Conservation (phyloP, 2,113 vertebrate species). For the Myotis davidii region DNA sequence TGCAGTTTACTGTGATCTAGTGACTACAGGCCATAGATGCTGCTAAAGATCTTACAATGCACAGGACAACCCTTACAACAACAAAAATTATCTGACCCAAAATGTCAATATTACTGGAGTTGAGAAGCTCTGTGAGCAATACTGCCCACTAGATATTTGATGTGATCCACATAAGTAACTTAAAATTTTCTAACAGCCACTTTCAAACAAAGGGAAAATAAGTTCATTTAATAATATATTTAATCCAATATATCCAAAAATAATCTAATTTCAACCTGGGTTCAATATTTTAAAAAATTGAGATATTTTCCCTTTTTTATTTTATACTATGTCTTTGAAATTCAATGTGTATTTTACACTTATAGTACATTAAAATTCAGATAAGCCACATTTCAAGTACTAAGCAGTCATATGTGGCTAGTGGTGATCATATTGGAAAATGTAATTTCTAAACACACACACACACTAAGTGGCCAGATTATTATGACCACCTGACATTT, state of each 20-base stretch:
- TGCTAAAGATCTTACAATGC: neutral
- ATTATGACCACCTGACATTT: no score
- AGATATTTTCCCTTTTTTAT: neutral
- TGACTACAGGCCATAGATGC: neutral
- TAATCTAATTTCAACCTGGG: neutral
- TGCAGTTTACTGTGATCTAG: neutral
- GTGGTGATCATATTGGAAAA: neutral
- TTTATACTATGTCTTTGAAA: neutral
- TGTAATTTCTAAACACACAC: neutral
- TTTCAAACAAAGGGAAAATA: neutral
- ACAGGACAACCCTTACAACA: neutral
- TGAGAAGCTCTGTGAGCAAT: neutral
- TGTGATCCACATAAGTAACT: neutral
- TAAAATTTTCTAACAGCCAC: neutral
- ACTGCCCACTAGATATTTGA: neutral
- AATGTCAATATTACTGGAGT: neutral
- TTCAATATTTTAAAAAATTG: slow-evolving; percentile 1
- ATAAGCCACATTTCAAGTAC: neutral
- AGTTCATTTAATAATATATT: neutral
- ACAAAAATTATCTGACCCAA: neutral
- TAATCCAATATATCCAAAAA: neutral
- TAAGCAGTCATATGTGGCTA: no score
- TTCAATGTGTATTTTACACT: neutral
- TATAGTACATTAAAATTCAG: neutral
- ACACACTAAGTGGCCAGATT: no score